Evolutionary conservation across 2,113 vertebrate species (phyloP).

Genomic region (Agelaius tricolor): DNA sequence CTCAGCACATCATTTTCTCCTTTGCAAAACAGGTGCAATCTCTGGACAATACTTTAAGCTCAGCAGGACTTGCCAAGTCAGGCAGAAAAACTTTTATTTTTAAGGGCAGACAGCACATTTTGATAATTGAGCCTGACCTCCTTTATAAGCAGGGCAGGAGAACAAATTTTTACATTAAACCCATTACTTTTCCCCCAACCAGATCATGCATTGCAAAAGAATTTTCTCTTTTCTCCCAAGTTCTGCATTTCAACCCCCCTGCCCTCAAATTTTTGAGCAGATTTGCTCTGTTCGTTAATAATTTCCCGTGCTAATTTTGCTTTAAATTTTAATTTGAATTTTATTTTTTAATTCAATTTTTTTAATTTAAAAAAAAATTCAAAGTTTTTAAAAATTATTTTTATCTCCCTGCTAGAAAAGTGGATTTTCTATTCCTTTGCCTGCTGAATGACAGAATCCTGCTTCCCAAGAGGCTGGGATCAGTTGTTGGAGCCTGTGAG

Average conservation of each 20-base stretch:
- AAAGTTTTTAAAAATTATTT: too few relatives aligned
- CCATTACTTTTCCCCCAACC: neutral
- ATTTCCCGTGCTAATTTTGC: neutral
- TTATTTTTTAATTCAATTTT: too few relatives aligned
- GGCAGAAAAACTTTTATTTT: neutral
- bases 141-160: neutral
- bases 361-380: too few relatives aligned
- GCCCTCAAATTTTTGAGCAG: neutral
- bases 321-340: neutral
- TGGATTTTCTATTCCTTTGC: neutral
- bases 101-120: neutral
- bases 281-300: neutral
- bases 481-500: rapidly evolving
- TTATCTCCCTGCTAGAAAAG: neutral
- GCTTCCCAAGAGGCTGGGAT: neutral
- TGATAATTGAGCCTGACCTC: neutral
- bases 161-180: neutral
- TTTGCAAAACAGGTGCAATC: neutral
- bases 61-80: neutral
- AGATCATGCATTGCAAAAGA: neutral
- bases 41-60: neutral
- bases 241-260: neutral
- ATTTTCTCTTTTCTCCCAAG: neutral
- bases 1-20: neutral
- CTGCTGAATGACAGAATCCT: neutral